Evolutionary conservation across 92 coral and sea anemone genomes (phyloP).

Genomic region (Micromussa lordhowensis): DNA sequence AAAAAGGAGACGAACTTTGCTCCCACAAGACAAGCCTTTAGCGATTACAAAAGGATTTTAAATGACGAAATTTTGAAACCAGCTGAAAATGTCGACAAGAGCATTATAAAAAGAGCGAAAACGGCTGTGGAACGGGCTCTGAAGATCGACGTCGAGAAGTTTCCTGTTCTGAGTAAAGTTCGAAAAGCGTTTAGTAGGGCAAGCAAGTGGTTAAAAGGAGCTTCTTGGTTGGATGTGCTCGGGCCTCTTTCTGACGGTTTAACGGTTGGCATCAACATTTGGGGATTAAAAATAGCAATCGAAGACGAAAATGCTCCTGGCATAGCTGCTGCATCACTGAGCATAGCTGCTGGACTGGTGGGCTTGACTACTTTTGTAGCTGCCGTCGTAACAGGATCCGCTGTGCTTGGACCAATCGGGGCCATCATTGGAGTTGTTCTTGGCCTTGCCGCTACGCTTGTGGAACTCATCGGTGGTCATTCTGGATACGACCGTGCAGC

Average conservation of each 20-base stretch:
- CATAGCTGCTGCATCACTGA: slow-evolving; percentile 1
- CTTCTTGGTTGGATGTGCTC: background rate
- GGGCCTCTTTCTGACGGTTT: slow-evolving; percentile 9
- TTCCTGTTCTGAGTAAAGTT: too few species aligned
- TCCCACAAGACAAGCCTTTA: background rate
- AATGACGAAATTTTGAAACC: too few species aligned
- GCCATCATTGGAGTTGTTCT: too few species aligned
- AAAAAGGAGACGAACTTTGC: background rate
- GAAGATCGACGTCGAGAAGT: too few species aligned
- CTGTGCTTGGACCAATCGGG: too few species aligned
- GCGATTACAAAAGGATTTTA: background rate
- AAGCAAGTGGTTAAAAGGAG: too few species aligned
- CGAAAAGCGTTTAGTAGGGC: too few species aligned
- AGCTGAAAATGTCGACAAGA: too few species aligned
- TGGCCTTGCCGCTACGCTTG: background rate
- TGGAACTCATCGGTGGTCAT: too few species aligned
- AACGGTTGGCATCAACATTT: slow-evolving; percentile 6
- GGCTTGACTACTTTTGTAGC: background rate
- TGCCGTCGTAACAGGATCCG: background rate
- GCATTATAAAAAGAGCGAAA: too few species aligned
- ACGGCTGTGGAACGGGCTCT: too few species aligned
- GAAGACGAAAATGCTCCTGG: background rate
- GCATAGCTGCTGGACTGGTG: slow-evolving; percentile 4
- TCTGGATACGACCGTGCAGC: too few species aligned
- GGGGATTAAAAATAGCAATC: slow-evolving; percentile 7